These are phyloP conservation scores for Halyomorpha halys DNA, from an alignment of 1,140 invertebrate species.

Conservation along the genomic window DNA sequence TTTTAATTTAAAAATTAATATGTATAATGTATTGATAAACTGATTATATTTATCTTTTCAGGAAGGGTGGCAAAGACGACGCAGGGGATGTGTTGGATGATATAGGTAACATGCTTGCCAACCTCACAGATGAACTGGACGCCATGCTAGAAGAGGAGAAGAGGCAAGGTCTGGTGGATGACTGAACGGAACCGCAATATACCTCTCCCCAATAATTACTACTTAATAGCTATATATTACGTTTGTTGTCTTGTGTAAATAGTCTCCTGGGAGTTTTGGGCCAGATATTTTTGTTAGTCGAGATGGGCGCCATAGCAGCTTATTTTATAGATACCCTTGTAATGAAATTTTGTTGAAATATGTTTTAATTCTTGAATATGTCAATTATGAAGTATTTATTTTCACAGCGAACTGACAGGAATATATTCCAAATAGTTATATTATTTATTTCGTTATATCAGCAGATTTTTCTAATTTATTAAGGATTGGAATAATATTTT, in stretches of 20 bases:
- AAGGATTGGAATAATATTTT: too few species aligned
- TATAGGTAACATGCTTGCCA: slow-evolving; percentile 92
- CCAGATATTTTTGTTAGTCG: background rate
- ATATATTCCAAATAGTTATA: too few species aligned
- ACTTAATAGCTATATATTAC: background rate
- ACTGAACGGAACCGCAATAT: slow-evolving; percentile 26
- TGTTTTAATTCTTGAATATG: too few species aligned
- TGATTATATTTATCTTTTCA: slow-evolving; percentile 17
- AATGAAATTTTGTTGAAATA: background rate
- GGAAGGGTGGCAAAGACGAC: slow-evolving; percentile 46
- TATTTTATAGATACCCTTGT: background rate
- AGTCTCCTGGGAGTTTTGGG: background rate
- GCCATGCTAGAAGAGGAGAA: slow-evolving; percentile 90
- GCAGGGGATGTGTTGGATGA: slow-evolving; percentile 82
- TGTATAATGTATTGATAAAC: too few species aligned
- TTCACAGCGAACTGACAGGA: too few species aligned
- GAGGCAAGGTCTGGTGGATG: slow-evolving; percentile 58
- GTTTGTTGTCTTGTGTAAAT: background rate
- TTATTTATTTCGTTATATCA: too few species aligned
- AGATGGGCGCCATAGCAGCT: background rate
- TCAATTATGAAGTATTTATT: too few species aligned
- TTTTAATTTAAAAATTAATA: too few species aligned
- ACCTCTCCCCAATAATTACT: background rate
- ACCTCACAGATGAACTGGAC: slow-evolving; percentile 85
- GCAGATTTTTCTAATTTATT: too few species aligned